Base-by-base conservation (phyloP, 2,797 vertebrate genomes). In the Alectoris magna region DNA sequence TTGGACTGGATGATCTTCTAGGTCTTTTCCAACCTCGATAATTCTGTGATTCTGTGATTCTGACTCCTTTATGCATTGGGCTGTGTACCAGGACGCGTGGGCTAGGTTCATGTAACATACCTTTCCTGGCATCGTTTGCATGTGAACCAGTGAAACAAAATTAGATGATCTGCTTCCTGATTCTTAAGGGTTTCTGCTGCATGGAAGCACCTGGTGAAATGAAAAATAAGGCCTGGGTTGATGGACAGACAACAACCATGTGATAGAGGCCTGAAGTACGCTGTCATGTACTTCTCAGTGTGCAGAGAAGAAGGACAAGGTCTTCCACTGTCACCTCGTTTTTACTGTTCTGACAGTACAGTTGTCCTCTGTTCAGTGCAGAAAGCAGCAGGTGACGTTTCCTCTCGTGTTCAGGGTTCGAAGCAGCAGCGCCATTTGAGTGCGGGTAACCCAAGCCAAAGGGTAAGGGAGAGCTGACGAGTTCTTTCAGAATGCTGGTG, bases 41-140 rank as follows among this genome's bases (percentile, higher is more conserved):
- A n/a, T n/a, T n/a, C n/a, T n/a, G n/a, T n/a, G n/a, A n/a, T n/a
- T n/a, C n/a, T n/a, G n/a, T n/a, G n/a, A n/a, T n/a, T n/a, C n/a
- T n/a, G n/a, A 0, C 2, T 9, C 8, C 31, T 24, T n/a, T 68
- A 11, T 17, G 34, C 43, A 36, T 9, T 74, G 60, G n/a, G 10
- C 34, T 36, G 43, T 16, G 53, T 55, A 10, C 60, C 71, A 18
- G 34, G n/a, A 31, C 26, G 3, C 31, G 44, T 27, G 63, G n/a
- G 22, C 29, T 55, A 27, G 31, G 15, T 66, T 38, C 34, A 39
- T 13, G 0, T 3, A 31, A 17, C 0, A 2, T 59, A 31, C 31
- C 41, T 64, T 83, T 56, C 41, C 70, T 93, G 93, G 16, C 27
- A 7, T 38, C 22, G 1, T 31, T 23, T 73, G 63, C 31, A 29